Base-by-base conservation (phyloP, 2,113 vertebrate genomes). In the Plecturocebus donacophilus region DNA sequence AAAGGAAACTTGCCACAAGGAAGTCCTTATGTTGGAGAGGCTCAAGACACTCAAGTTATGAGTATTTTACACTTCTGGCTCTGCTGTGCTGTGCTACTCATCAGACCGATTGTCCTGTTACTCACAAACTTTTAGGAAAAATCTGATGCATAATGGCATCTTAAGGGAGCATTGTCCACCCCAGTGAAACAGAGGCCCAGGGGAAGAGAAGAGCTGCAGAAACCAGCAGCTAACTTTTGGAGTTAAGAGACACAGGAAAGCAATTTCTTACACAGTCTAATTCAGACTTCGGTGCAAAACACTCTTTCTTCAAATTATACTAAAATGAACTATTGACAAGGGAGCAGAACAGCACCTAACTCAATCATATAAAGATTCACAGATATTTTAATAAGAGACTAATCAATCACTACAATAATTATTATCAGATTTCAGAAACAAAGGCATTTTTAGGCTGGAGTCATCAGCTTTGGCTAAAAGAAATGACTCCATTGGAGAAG, bases 41-140 rank as follows among this genome's bases (percentile, higher is more conserved):
- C 3, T 6, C 3, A 21, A 3, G 20, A 11, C 23, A 5, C n/a
- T n/a, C n/a, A n/a, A n/a, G 1, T 25, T 19, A 20, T 3, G 0
- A 20, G 21, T 17, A 6, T 27, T 96, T 47, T 8, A 13, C 20
- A 70, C 0, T 25, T 3, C 5, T 64, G 7, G 35, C 6, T 58
- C 11, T 35, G 2, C 20, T 35, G 13, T 30, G 17, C 17, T 68
- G 6, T 5, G 21, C 27, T 25, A 8, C 12, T 3, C 23, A 45
- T 80, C 40, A 52, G 27, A 23, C 4, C 45, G 14, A 19, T 68
- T n/a, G 0, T 12, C 13, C 16, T 9, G 40, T 3, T 27, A 4
- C 10, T 61, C 27, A 17, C 8, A 52, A 52, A 56, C 13, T 87
- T 70, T 30, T 6, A 70, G 47, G 6, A 61, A 47, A 56, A 47